Evolutionary conservation across 1,140 invertebrate genomes (phyloP).

Genomic region (Rhopalosiphum maidis): DNA sequence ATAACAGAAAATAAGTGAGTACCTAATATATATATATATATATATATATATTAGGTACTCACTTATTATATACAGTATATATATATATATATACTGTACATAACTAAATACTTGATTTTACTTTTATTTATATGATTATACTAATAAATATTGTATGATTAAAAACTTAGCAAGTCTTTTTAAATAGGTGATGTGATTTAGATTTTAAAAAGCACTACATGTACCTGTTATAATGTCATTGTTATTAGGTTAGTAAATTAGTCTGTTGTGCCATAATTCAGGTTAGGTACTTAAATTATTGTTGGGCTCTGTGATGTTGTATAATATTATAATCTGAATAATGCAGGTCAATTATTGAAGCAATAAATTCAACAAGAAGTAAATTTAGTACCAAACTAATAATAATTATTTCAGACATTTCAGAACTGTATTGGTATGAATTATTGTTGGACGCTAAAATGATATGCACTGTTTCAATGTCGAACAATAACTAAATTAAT

Average conservation of each 20-base stretch:
- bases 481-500: background rate
- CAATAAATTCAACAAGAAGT: background rate
- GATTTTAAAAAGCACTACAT: background rate
- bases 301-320: background rate
- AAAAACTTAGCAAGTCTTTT: background rate
- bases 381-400: conserved; percentile 20
- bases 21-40: too few relatives aligned
- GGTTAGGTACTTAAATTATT: background rate
- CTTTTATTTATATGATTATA: background rate
- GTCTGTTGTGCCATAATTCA: background rate
- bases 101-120: background rate
- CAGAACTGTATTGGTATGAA: background rate
- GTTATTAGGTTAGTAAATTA: background rate
- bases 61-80: too few relatives aligned
- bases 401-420: background rate
- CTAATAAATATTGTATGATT: background rate
- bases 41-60: too few relatives aligned
- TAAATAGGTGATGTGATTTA: background rate
- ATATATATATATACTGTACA: too few relatives aligned
- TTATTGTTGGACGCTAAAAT: background rate
- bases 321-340: background rate
- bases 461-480: background rate
- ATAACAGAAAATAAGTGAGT: too few relatives aligned
- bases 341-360: background rate
- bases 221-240: background rate